phyloP scores from a whole-genome alignment of 2,888 invertebrate genomes.

The Sycophila texana region DNA sequence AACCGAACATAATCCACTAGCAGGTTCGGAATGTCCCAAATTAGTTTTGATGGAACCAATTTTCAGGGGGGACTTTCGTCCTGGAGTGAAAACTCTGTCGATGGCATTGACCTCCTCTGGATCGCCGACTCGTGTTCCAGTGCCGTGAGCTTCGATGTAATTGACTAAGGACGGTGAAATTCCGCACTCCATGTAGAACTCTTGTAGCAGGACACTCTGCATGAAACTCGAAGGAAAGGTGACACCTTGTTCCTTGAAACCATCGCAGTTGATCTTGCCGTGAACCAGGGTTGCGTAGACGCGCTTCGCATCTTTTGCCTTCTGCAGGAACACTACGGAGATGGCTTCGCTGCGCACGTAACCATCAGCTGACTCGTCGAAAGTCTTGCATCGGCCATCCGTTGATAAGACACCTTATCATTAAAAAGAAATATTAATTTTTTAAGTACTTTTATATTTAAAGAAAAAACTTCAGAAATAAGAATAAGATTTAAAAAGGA shows the following conservation, averaged over 20 bases:
- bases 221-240: slow-evolving; percentile 63
- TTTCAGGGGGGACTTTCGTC: slow-evolving; percentile 83
- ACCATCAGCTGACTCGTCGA: slow-evolving; percentile 88
- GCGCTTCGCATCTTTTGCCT: slow-evolving; percentile 74
- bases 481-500: too few species aligned
- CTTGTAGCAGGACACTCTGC: slow-evolving; percentile 71
- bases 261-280: slow-evolving; percentile 79
- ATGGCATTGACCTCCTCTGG: slow-evolving; percentile 92
- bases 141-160: slow-evolving; percentile 84
- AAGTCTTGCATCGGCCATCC: slow-evolving; percentile 91
- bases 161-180: slow-evolving; percentile 78
- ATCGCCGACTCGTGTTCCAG: slow-evolving; percentile 89
- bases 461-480: too few species aligned
- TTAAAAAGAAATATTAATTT: too few species aligned
- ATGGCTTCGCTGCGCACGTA: slow-evolving; percentile 88
- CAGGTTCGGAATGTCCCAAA: slow-evolving; percentile 93
- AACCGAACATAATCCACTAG: slow-evolving; percentile 88
- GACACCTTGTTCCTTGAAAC: slow-evolving; percentile 69
- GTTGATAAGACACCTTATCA: slow-evolving; percentile 82
- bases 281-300: slow-evolving; percentile 77
- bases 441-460: too few species aligned
- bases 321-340: slow-evolving; percentile 83
- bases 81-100: slow-evolving; percentile 84
- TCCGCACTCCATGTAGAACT: slow-evolving; percentile 79
- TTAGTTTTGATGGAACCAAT: slow-evolving; percentile 96